Evolutionary conservation across 2,113 vertebrate genomes (phyloP).

Genomic region (Paralichthys olivaceus): DNA sequence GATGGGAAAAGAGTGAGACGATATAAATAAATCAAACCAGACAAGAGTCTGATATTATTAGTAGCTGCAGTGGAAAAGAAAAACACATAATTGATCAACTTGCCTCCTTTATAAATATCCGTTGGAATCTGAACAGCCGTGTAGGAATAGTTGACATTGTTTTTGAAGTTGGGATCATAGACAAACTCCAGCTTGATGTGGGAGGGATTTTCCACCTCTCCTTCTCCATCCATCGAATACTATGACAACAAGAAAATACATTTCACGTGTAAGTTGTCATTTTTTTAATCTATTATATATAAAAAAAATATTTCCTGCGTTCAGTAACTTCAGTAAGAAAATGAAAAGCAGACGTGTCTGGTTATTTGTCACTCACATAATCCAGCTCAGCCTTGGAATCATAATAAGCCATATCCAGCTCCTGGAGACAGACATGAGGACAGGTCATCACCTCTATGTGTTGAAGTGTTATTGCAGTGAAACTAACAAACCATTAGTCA

Average conservation of each 20-base stretch:
- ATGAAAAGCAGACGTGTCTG: too few species aligned
- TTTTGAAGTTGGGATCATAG: conserved; percentile 96
- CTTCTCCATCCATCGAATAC: conserved; percentile 85
- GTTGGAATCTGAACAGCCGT: conserved; percentile 98
- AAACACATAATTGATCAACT: conserved; percentile 67
- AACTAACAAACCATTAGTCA: too few species aligned
- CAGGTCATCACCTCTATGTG: neutral
- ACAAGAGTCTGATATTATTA: neutral
- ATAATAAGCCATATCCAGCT: conserved; percentile 94
- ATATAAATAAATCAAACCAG: neutral
- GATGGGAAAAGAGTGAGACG: conserved; percentile 26
- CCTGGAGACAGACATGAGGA: conserved; percentile 76
- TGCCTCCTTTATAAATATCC: conserved; percentile 99
- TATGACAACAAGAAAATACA: conserved; percentile 15
- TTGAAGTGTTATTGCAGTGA: too few species aligned
- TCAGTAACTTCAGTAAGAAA: too few species aligned
- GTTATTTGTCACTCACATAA: conserved; percentile 86
- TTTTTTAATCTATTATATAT: neutral
- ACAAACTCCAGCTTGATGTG: conserved; percentile 94
- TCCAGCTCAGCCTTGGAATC: conserved; percentile 96
- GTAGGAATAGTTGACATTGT: conserved; percentile 97
- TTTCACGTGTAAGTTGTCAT: too few species aligned
- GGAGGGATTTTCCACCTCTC: conserved; percentile 88
- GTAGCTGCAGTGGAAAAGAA: neutral
- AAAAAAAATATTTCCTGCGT: too few species aligned